These are phyloP conservation scores for Bimastos eiseni DNA, from an alignment of 2,888 invertebrate genomes.

Conservation along the genomic window DNA sequence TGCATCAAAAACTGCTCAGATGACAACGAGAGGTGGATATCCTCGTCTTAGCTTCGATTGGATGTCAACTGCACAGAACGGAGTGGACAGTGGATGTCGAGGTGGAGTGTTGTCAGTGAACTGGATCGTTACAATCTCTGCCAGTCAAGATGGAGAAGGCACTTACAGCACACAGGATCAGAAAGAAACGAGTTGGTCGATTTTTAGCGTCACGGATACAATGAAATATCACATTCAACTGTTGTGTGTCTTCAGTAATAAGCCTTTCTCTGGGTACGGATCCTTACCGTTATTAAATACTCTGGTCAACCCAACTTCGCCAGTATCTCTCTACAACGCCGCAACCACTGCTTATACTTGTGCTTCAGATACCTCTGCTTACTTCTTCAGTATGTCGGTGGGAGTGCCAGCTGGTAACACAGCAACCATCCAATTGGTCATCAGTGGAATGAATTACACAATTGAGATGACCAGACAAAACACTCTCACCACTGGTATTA, in stretches of 20 bases:
- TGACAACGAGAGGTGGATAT: conserved; percentile 24
- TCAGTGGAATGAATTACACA: neutral
- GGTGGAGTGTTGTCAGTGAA: conserved; percentile 31
- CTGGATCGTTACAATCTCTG: neutral
- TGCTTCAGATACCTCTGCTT: conserved; percentile 18
- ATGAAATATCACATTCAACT: neutral
- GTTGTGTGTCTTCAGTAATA: neutral
- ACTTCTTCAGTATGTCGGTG: conserved; percentile 35
- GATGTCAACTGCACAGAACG: no score
- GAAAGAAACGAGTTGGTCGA: conserved; percentile 33
- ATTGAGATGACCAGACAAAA: conserved; percentile 28
- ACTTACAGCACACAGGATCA: conserved; percentile 21
- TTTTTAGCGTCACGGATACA: conserved; percentile 33
- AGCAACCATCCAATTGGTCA: conserved; percentile 13
- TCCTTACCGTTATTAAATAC: conserved; percentile 16
- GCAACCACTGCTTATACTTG: conserved; percentile 20
- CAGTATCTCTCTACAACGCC: conserved; percentile 4
- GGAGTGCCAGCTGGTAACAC: conserved; percentile 29
- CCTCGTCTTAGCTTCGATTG: conserved; percentile 33
- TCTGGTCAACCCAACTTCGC: neutral
- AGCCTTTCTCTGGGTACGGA: neutral
- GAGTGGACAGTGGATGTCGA: conserved; percentile 29
- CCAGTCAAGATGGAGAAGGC: conserved; percentile 7
- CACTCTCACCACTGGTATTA: conserved; percentile 27
- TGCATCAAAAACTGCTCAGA: neutral